Evolutionary conservation across 2,888 invertebrate genomes (phyloP).

Genomic region (Byasa hedistus): DNA sequence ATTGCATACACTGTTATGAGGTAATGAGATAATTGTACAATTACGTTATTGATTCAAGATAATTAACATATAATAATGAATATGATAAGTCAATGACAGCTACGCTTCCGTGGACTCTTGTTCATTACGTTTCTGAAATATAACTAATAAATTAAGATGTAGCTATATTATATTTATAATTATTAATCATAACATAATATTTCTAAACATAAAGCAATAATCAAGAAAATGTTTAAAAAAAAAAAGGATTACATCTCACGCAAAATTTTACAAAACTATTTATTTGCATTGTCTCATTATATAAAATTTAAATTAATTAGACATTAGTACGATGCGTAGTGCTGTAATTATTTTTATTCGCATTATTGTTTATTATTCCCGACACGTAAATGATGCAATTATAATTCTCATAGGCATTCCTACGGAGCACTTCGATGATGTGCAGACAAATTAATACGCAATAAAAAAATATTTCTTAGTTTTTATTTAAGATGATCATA

Average conservation of each 20-base stretch:
- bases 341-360: constrained; percentile 18
- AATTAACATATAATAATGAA: constrained; percentile 30
- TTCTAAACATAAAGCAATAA: no score
- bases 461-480: neutral
- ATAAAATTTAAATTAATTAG: neutral
- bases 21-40: constrained; percentile 16
- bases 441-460: constrained; percentile 2
- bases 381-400: constrained; percentile 22
- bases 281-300: neutral
- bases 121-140: neutral
- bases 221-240: no score
- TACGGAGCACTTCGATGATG: neutral
- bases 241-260: no score
- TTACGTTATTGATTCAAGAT: constrained; percentile 29
- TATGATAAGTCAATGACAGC: constrained; percentile 10
- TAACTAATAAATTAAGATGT: neutral
- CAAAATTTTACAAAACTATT: no score
- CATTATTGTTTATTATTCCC: constrained; percentile 10
- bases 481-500: neutral
- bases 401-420: constrained; percentile 21
- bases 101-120: neutral
- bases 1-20: constrained; percentile 11
- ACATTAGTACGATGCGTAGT: constrained; percentile 12
- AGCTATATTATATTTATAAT: neutral
- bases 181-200: no score